Base-by-base conservation (phyloP, 2,888 invertebrate species). In the Gymnosoma rotundatum region DNA sequence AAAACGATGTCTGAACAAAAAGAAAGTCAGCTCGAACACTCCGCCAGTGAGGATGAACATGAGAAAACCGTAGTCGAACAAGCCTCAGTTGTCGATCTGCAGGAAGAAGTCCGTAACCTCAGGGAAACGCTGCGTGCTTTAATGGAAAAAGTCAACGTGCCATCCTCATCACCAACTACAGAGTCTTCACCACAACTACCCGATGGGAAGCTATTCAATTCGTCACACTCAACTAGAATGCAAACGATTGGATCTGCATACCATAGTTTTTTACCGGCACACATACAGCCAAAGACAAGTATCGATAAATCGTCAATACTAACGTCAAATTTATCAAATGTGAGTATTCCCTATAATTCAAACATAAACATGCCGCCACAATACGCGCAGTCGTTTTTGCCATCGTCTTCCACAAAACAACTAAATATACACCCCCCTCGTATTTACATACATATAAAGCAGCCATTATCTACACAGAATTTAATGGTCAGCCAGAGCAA, bases 401-500 rank as follows among this genome's bases (percentile, higher is more conserved):
- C n/a, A n/a, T n/a, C n/a, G n/a, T n/a, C n/a, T n/a, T n/a, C 12
- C 25, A 25, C 8, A n/a, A n/a, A 10, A 16, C n/a, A 16, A 21
- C 14, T 32, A 8, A 32, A 3, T n/a, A 0, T 32, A 21, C 25
- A 16, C 16, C 32, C 10, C 36, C 58, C 32, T 32, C 58, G 25
- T 25, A 32, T 32, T n/a, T 14, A 14, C 7, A 25, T 14, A 58
- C 12, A 14, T 21, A 14, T 56, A 14, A 16, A 21, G 16, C 32
- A 14, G 7, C n/a, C 18, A n/a, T 16, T n/a, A 16, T 60, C n/a
- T n/a, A 56, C 9, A 1, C 6, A 21, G 81, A 69, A 69, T 70
- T 75, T 36, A 50, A 75, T 63, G 80, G 80, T 14, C 36, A 48
- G 38, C 75, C 86, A 20, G 78, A 81, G 48, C 72, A 86, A 78